Conservation (phyloP, 2,113 vertebrate species). For the Scalopus aquaticus region DNA sequence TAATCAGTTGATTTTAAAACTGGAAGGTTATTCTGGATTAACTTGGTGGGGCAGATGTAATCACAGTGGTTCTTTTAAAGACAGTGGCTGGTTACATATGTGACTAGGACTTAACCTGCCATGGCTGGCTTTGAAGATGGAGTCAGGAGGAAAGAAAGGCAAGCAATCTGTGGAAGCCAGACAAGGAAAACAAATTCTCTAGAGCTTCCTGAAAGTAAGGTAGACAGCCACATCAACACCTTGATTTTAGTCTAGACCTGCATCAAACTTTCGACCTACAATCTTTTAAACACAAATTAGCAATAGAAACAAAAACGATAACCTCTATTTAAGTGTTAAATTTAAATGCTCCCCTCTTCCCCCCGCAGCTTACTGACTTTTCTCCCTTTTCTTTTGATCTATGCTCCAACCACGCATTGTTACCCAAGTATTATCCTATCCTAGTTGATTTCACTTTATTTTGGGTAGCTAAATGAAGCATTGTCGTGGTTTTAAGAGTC, state of each 20-base stretch:
- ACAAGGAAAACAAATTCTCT: background rate
- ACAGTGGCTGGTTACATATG: background rate
- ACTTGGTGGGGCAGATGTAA: background rate
- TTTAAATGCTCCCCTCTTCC: background rate
- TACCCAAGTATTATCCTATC: background rate
- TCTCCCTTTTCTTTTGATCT: background rate
- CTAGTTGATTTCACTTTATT: background rate
- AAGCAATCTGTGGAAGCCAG: background rate
- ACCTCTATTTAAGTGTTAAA: background rate
- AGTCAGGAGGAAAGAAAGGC: background rate
- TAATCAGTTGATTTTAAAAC: slow-evolving; percentile 9
- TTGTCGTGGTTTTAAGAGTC: background rate
- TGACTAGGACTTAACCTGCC: background rate
- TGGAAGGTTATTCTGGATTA: background rate
- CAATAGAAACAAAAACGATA: background rate
- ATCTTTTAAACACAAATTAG: background rate
- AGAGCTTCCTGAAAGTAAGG: background rate
- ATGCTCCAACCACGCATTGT: background rate
- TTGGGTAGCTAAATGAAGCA: background rate
- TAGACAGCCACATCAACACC: background rate
- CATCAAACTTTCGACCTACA: background rate
- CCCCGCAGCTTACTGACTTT: background rate
- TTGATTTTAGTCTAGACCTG: background rate
- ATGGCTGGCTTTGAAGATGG: background rate
- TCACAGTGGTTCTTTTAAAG: background rate